Percentiles rank a stretch among this genome's conserved stretches.
phyloP scores from a whole-genome alignment of 2,888 invertebrate species.

The Platycnemis pennipes region DNA sequence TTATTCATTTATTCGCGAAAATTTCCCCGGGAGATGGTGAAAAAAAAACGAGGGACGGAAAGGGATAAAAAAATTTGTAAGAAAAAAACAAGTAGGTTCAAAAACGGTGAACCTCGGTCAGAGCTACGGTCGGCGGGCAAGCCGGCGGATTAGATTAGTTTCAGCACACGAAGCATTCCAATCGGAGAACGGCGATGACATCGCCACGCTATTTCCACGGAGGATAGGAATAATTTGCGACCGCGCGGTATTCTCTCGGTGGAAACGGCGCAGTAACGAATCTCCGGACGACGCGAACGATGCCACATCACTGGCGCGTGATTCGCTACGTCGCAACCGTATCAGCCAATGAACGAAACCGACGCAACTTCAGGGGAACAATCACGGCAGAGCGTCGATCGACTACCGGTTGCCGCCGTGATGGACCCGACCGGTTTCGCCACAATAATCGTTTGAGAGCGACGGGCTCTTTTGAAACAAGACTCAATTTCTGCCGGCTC shows the following conservation, averaged over 20 bases:
- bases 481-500: neutral
- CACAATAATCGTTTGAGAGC: neutral
- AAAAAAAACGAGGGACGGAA: neutral
- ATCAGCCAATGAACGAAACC: neutral
- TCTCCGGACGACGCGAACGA: neutral
- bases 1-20: constrained; percentile 4
- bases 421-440: neutral
- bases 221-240: neutral
- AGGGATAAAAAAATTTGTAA: too few relatives aligned
- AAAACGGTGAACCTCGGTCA: neutral
- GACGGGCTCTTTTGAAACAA: neutral
- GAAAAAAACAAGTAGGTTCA: neutral
- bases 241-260: neutral
- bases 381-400: neutral
- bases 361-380: neutral
- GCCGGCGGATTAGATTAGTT: neutral
- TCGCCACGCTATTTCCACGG: neutral
- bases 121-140: neutral
- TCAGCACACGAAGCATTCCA: neutral
- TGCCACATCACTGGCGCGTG: neutral
- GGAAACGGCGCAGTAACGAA: neutral
- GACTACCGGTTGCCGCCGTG: neutral
- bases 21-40: neutral
- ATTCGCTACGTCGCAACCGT: neutral
- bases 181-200: neutral